Percentiles rank a stretch among this genome's conserved stretches.
These are phyloP conservation scores for Dryobota labecula DNA, from an alignment of 2,888 invertebrate species.

Conservation along the genomic window DNA sequence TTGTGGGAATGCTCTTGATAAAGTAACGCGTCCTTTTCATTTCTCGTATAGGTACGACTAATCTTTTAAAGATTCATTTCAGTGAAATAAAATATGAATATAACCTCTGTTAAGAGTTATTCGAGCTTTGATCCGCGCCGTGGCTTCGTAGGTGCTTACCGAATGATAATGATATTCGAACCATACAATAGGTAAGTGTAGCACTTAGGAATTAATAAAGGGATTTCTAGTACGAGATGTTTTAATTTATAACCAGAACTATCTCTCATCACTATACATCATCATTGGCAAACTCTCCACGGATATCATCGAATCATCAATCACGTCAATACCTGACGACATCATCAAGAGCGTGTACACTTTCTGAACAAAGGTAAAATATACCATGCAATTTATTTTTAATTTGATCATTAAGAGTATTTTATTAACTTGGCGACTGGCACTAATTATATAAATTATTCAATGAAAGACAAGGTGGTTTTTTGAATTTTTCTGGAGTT, in stretches of 20 bases:
- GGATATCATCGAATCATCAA: not conserved
- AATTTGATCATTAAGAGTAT: not conserved
- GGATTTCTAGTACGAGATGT: not conserved
- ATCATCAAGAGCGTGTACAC: not conserved
- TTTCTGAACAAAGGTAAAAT: not conserved
- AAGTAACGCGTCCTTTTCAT: slow-evolving; percentile 59
- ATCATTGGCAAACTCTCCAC: not conserved
- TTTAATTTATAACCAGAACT: not conserved
- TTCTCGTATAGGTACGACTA: slow-evolving; percentile 42
- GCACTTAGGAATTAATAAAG: slow-evolving; percentile 13
- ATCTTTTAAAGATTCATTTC: slow-evolving; percentile 54
- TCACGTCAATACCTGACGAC: slow-evolving; percentile 5
- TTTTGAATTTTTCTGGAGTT: not conserved
- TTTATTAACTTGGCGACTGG: not conserved
- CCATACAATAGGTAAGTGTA: not conserved
- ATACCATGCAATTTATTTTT: not conserved
- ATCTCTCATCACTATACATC: not conserved
- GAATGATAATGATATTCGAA: slow-evolving; percentile 5
- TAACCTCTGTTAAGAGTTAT: slow-evolving; percentile 39
- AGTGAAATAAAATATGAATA: slow-evolving; percentile 54
- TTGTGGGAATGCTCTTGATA: slow-evolving; percentile 67
- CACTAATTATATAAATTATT: too few species aligned
- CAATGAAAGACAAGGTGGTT: not conserved
- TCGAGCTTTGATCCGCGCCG: slow-evolving; percentile 47
- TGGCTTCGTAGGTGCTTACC: slow-evolving; percentile 1